Evolutionary conservation across 1,140 invertebrate species (phyloP).

Genomic region (Drosophila truncata): DNA sequence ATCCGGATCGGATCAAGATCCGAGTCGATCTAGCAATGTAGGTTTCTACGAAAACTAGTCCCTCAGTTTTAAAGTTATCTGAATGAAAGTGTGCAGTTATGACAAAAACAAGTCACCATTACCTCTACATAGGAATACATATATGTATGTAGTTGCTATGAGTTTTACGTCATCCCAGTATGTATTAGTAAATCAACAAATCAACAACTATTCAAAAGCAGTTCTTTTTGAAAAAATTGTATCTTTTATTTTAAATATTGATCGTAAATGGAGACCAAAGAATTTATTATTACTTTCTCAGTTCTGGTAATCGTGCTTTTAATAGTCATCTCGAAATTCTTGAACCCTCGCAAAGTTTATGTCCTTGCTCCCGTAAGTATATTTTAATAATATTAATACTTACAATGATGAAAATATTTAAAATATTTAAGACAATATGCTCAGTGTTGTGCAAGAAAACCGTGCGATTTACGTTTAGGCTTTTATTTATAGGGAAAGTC

Average conservation of each 20-base stretch:
- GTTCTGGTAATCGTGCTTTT: background rate
- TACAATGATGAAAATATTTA: background rate
- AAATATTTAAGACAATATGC: too few relatives aligned
- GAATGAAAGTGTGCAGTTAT: too few relatives aligned
- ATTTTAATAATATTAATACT: background rate
- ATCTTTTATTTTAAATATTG: background rate
- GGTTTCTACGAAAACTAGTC: too few relatives aligned
- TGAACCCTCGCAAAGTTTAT: background rate
- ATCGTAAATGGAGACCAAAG: slow-evolving; percentile 1
- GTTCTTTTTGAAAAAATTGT: background rate
- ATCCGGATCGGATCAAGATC: too few relatives aligned
- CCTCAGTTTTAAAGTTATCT: too few relatives aligned
- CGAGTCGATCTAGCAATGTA: too few relatives aligned
- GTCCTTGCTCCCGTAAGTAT: background rate
- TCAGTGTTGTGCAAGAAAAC: too few relatives aligned
- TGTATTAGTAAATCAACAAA: background rate
- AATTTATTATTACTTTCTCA: background rate
- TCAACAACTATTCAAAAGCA: background rate
- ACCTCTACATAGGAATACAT: too few relatives aligned
- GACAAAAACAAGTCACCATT: too few relatives aligned
- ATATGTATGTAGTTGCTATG: too few relatives aligned
- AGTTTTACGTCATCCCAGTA: background rate
- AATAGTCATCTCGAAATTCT: background rate
- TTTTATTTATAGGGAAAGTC: too few relatives aligned
- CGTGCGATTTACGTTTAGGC: too few relatives aligned